Evolutionary conservation across 2,113 vertebrate species (phyloP).

Genomic region (Tor tambroides): DNA sequence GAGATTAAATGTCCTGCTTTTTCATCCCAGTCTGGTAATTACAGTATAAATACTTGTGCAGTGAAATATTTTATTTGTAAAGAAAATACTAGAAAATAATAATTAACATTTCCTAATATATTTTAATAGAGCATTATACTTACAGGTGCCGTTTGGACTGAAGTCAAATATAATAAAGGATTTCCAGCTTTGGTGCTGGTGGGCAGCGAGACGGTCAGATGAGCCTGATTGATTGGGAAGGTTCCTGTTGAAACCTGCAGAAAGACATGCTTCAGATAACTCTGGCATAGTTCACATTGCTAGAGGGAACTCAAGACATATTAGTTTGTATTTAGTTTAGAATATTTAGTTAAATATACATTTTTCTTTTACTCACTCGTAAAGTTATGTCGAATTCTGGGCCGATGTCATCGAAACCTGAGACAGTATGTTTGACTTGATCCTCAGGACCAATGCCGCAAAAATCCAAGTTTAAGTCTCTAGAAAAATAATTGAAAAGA

Average conservation of each 20-base stretch:
- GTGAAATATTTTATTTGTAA: neutral
- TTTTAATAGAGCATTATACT: neutral
- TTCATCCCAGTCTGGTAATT: neutral
- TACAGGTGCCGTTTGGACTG: slow-evolving; percentile 35
- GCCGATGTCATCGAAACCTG: slow-evolving; percentile 81
- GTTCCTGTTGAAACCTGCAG: slow-evolving; percentile 43
- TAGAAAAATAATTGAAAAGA: slow-evolving; percentile 62
- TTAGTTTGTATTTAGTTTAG: neutral
- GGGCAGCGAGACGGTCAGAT: slow-evolving; percentile 32
- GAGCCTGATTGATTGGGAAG: slow-evolving; percentile 30
- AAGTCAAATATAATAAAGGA: slow-evolving; percentile 47
- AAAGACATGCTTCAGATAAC: neutral
- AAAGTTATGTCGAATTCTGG: slow-evolving; percentile 68
- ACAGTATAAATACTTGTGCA: neutral
- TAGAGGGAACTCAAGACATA: neutral
- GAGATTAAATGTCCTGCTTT: no score
- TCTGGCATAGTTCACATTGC: neutral
- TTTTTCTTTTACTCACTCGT: neutral
- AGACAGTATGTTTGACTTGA: slow-evolving; percentile 71
- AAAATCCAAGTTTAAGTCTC: slow-evolving; percentile 79
- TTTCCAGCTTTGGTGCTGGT: slow-evolving; percentile 35
- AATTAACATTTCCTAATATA: no score
- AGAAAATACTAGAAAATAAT: neutral
- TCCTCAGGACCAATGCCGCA: slow-evolving; percentile 76
- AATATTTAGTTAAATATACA: neutral